Percentiles rank a stretch among this genome's conserved stretches.
Conservation (phyloP, 2,113 vertebrate species). For the Micronisus gabar region DNA sequence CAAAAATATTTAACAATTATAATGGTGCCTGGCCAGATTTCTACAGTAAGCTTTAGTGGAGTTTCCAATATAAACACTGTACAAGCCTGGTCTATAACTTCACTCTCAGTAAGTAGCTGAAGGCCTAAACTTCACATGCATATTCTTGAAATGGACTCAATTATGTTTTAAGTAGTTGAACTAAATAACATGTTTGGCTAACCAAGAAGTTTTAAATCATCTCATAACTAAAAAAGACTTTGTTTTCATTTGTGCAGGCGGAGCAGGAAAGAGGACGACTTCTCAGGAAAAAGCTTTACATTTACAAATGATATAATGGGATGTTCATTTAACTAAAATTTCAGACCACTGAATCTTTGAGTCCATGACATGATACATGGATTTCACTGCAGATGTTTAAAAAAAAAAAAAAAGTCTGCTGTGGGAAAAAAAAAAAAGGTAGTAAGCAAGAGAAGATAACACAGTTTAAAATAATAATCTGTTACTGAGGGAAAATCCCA, state of each 20-base stretch:
- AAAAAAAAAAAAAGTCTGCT: background rate
- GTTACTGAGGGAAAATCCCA: background rate
- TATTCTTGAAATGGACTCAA: background rate
- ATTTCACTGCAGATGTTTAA: background rate
- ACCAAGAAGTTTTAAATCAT: background rate
- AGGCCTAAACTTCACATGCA: background rate
- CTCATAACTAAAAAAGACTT: background rate
- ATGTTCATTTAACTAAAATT: background rate
- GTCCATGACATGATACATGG: background rate
- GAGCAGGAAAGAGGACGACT: background rate
- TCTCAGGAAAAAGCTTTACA: background rate
- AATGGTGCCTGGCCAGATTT: background rate
- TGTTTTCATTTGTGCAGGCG: background rate
- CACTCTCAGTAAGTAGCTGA: background rate
- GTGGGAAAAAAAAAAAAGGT: too few relatives aligned
- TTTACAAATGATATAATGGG: background rate
- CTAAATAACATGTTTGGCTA: background rate
- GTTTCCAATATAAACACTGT: slow-evolving; percentile 18
- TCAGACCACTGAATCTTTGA: background rate
- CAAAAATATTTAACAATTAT: background rate
- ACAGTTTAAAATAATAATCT: background rate
- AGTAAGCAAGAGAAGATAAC: background rate
- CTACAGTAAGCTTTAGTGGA: background rate
- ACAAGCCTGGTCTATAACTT: background rate
- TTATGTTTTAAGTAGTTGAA: background rate